A percentile compares a stretch with the other conserved stretches of the same genome.
Evolutionary conservation across 2,888 invertebrate species (phyloP).

Genomic region (Scaptomyza tumidula): DNA sequence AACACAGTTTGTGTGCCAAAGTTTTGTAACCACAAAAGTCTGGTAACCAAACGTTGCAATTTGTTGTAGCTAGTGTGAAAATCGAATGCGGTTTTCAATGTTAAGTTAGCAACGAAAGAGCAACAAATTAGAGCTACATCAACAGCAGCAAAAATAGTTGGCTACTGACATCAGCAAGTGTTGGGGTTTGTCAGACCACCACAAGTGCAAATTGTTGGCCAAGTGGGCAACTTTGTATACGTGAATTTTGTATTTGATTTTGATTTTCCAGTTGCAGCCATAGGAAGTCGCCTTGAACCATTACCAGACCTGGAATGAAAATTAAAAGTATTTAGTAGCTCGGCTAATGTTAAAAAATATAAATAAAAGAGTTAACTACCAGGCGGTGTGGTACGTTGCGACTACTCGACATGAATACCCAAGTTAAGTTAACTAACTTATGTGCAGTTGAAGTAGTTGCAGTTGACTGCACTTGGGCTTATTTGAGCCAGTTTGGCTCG

Average conservation of each 20-base stretch:
- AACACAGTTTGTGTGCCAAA: constrained; percentile 18
- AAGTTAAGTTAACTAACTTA: constrained; percentile 41
- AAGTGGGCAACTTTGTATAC: constrained; percentile 33
- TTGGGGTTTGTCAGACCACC: too few relatives aligned
- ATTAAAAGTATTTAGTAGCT: constrained; percentile 68
- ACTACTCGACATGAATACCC: constrained; percentile 44
- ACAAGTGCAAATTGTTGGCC: neutral
- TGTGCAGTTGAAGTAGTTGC: constrained; percentile 18
- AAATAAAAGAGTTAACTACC: constrained; percentile 52
- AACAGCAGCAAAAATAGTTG: constrained; percentile 19
- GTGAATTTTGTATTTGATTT: constrained; percentile 49
- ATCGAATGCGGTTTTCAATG: constrained; percentile 66
- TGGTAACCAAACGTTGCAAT: constrained; percentile 11
- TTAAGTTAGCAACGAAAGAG: constrained; percentile 42
- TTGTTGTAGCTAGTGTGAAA: constrained; percentile 17
- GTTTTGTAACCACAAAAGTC: constrained; percentile 52
- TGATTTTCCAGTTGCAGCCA: constrained; percentile 44
- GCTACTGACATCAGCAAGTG: neutral
- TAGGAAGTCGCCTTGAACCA: constrained; percentile 61
- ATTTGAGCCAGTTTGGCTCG: constrained; percentile 18
- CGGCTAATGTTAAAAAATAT: constrained; percentile 42
- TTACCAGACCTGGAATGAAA: constrained; percentile 68
- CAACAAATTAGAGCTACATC: constrained; percentile 22
- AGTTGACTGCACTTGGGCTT: constrained; percentile 59
- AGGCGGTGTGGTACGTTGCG: constrained; percentile 8